These are phyloP conservation scores for Dicaeum eximium DNA, from an alignment of 2,113 vertebrate species.

Conservation along the genomic window DNA sequence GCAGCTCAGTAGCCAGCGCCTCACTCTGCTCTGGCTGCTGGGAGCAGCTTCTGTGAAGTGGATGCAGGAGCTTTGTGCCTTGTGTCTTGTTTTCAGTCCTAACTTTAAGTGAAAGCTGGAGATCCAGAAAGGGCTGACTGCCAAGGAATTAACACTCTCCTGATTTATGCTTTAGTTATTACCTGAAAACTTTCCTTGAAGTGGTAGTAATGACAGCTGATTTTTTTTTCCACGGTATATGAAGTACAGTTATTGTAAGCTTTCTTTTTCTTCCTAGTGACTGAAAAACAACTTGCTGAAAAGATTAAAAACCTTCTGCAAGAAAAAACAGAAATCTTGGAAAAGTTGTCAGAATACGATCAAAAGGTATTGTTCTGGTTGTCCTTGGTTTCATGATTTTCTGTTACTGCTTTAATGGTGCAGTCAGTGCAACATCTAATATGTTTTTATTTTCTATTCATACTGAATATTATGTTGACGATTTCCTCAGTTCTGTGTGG, in stretches of 20 bases:
- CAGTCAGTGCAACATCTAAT: background rate
- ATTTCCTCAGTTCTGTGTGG: background rate
- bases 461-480: background rate
- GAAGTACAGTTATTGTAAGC: background rate
- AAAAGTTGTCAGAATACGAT: slow-evolving; percentile 84
- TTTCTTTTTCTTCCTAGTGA: slow-evolving; percentile 76
- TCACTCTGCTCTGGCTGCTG: background rate
- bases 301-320: slow-evolving; percentile 82
- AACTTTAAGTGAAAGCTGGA: background rate
- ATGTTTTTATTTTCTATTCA: background rate
- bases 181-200: background rate
- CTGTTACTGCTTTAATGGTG: background rate
- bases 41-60: background rate
- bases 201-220: background rate
- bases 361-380: slow-evolving; percentile 76
- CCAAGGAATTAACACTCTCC: background rate
- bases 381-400: background rate
- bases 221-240: background rate
- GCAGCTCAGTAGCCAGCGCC: background rate
- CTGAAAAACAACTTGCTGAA: slow-evolving; percentile 82
- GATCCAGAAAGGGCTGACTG: background rate
- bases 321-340: slow-evolving; percentile 81
- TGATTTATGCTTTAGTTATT: background rate
- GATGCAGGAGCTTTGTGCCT: background rate
- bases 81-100: background rate